Evolutionary conservation across 2,888 invertebrate genomes (phyloP).

Genomic region (Latheticus oryzae): DNA sequence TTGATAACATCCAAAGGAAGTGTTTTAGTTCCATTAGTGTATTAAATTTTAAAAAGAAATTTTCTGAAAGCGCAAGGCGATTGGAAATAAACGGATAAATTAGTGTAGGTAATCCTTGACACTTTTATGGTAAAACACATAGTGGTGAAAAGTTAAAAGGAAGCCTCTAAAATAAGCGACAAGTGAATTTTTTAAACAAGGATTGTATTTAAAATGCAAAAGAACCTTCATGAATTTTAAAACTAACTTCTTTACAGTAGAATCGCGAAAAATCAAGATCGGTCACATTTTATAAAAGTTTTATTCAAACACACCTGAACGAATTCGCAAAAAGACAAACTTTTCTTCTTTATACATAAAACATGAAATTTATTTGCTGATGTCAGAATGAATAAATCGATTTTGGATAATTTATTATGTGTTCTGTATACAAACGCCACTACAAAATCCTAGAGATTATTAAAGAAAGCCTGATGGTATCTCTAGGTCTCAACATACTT

Average conservation of each 20-base stretch:
- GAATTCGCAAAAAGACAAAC: slow-evolving; percentile 4
- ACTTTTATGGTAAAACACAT: slow-evolving; percentile 35
- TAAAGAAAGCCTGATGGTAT: slow-evolving; percentile 16
- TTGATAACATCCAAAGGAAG: too few relatives aligned
- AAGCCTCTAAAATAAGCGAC: slow-evolving; percentile 27
- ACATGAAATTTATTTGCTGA: slow-evolving; percentile 1
- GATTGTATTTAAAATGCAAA: slow-evolving; percentile 4
- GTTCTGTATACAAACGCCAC: too few relatives aligned
- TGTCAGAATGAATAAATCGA: slow-evolving; percentile 5
- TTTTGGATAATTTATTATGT: background rate
- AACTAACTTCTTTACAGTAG: background rate
- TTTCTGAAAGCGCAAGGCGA: slow-evolving; percentile 8
- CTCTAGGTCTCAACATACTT: slow-evolving; percentile 5
- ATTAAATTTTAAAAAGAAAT: slow-evolving; percentile 9
- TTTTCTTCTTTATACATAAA: background rate
- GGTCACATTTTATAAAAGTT: too few relatives aligned
- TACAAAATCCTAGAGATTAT: too few relatives aligned
- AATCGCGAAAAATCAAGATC: too few relatives aligned
- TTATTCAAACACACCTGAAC: slow-evolving; percentile 11
- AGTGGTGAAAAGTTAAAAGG: slow-evolving; percentile 11
- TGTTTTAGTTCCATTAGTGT: slow-evolving; percentile 10
- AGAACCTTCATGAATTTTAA: slow-evolving; percentile 5
- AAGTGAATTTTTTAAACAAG: slow-evolving; percentile 14
- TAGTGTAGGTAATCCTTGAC: slow-evolving; percentile 28
- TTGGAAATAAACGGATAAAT: slow-evolving; percentile 26